Conservation (phyloP, 2,797 vertebrate genomes). For the Notoglanidium macrostoma region DNA sequence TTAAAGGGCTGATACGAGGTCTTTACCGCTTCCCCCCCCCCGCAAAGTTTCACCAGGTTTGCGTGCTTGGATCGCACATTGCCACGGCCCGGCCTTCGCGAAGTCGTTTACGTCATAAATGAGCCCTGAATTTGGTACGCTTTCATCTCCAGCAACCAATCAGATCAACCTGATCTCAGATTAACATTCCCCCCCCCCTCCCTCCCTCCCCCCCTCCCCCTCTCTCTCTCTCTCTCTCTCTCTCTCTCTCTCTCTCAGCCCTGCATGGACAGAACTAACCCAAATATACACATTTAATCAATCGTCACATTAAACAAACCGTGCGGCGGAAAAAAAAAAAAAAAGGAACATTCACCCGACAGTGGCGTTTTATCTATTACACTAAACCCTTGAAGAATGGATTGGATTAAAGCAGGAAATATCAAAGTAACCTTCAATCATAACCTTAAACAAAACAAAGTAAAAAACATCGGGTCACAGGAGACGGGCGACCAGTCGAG, state of each 20-base stretch:
- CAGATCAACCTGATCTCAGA: background rate
- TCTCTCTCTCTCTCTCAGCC: background rate
- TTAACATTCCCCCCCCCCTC: background rate
- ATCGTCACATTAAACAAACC: background rate
- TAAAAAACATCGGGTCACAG: background rate
- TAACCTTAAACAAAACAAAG: background rate
- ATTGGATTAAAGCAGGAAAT: background rate
- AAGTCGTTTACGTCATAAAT: background rate
- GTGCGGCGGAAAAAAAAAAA: too few relatives aligned
- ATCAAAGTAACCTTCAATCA: background rate
- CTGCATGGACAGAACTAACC: constrained; percentile 2
- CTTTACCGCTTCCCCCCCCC: background rate
- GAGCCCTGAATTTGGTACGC: background rate
- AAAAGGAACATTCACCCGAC: background rate
- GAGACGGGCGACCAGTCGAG: background rate
- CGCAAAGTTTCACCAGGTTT: background rate
- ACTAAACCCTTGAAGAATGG: background rate
- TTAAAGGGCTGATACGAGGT: background rate
- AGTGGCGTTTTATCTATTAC: too few relatives aligned
- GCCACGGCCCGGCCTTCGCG: background rate
- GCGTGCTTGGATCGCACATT: background rate
- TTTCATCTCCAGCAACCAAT: background rate
- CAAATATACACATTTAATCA: background rate
- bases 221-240: background rate
- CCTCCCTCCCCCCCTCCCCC: background rate